phyloP scores from a whole-genome alignment of 2,113 vertebrate genomes.

The Spermophilus dauricus region DNA sequence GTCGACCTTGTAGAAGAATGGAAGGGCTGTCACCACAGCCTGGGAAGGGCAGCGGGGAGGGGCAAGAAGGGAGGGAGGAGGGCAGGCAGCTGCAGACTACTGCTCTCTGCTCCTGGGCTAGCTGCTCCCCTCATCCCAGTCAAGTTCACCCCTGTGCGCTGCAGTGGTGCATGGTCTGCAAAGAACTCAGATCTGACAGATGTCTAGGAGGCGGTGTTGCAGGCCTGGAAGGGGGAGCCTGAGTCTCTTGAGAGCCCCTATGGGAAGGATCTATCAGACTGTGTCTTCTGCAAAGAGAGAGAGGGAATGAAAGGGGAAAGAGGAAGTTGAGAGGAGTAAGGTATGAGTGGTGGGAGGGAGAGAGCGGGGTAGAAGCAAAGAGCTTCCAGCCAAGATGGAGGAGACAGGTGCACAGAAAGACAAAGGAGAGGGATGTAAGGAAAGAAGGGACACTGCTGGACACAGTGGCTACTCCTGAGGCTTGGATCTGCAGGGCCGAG shows the following conservation, averaged over 20 bases:
- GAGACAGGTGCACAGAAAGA: background rate
- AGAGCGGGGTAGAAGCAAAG: background rate
- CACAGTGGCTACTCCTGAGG: background rate
- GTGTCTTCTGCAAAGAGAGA: background rate
- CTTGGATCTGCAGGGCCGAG: background rate
- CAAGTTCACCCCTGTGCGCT: background rate
- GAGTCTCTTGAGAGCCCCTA: background rate
- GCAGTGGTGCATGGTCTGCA: background rate
- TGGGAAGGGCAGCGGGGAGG: background rate
- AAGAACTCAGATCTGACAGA: background rate
- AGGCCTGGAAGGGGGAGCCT: background rate
- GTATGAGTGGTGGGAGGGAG: background rate
- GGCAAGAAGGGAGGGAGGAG: background rate
- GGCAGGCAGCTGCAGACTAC: background rate
- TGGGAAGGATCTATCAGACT: too few relatives aligned
- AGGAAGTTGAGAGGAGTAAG: background rate
- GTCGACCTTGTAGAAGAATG: background rate
- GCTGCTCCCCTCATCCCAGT: background rate
- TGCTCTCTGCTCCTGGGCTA: background rate
- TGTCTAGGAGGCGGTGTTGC: background rate
- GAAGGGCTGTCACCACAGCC: background rate
- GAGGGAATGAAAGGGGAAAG: fast-evolving
- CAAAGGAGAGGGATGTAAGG: background rate
- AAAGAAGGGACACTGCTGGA: background rate
- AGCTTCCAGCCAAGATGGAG: background rate